A percentile compares a stretch with the other conserved stretches of the same genome.
These are phyloP conservation scores for Corythornis vintsioides DNA, from an alignment of 2,113 vertebrate species.

Conservation along the genomic window DNA sequence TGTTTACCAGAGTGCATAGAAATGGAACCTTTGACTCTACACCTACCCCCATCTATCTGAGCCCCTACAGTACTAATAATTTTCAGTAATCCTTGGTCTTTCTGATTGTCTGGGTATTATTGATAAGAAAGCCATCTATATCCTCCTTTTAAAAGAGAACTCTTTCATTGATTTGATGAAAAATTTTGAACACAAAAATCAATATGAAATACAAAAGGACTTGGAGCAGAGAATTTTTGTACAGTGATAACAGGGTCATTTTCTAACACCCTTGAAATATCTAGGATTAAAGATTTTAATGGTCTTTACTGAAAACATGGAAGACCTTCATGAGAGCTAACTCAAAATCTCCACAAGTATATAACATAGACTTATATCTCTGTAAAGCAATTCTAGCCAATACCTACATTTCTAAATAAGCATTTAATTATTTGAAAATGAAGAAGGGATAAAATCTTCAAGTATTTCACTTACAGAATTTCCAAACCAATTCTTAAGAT, in stretches of 20 bases:
- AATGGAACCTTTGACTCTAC: slow-evolving; percentile 21
- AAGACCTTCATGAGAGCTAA: background rate
- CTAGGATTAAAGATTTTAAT: background rate
- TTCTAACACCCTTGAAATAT: background rate
- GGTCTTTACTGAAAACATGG: background rate
- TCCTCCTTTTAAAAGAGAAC: background rate
- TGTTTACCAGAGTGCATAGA: background rate
- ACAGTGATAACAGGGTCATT: background rate
- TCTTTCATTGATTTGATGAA: background rate
- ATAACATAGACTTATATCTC: background rate
- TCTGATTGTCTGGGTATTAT: background rate
- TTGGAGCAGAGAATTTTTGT: background rate
- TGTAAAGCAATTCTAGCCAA: background rate
- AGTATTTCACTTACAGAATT: background rate
- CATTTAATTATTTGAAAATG: background rate
- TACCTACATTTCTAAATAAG: background rate
- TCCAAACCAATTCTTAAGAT: background rate
- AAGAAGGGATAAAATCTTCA: background rate
- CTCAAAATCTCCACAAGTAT: background rate
- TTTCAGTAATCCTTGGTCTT: slow-evolving; percentile 6
- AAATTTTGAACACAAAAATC: background rate
- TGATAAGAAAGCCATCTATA: background rate
- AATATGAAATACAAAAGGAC: background rate
- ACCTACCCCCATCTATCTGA: background rate
- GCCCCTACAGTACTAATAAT: background rate